Conservation (phyloP, 1,140 invertebrate species). For the Philotrypesis tridentata region DNA sequence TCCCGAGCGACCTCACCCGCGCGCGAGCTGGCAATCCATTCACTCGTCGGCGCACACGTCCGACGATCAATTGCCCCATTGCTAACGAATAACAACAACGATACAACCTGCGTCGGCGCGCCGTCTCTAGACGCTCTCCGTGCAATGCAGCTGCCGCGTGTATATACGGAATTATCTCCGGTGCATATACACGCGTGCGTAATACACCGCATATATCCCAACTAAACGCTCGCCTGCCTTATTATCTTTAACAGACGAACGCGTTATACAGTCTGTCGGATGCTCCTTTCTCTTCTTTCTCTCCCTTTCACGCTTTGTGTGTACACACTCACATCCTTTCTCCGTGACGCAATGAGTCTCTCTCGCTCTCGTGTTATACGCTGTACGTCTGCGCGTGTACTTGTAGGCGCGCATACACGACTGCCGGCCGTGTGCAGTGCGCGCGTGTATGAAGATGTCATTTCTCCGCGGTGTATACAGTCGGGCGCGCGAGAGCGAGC, state of each 20-base stretch:
- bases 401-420: constrained; percentile 50
- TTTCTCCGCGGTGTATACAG: constrained; percentile 51
- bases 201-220: too few species aligned
- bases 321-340: constrained; percentile 46
- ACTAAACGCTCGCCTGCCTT: too few species aligned
- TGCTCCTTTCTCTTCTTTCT: constrained; percentile 51
- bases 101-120: constrained; percentile 32
- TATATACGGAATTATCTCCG: too few species aligned
- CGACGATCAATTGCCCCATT: constrained; percentile 69
- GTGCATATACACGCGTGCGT: too few species aligned
- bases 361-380: too few species aligned
- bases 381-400: too few species aligned
- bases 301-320: constrained; percentile 47
- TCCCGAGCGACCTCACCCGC: constrained; percentile 23
- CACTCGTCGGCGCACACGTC: constrained; percentile 54
- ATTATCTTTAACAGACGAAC: constrained; percentile 46
- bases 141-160: too few species aligned
- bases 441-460: constrained; percentile 66
- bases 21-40: constrained; percentile 31
- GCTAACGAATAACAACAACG: constrained; percentile 68
- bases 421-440: too few species aligned
- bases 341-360: constrained; percentile 48
- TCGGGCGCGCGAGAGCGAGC: constrained; percentile 62
- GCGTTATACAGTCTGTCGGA: constrained; percentile 51
- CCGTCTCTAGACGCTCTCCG: too few species aligned